Percentiles rank a stretch among this genome's conserved stretches.
Conservation (phyloP, 2,888 invertebrate genomes). For the Myathropa florea region DNA sequence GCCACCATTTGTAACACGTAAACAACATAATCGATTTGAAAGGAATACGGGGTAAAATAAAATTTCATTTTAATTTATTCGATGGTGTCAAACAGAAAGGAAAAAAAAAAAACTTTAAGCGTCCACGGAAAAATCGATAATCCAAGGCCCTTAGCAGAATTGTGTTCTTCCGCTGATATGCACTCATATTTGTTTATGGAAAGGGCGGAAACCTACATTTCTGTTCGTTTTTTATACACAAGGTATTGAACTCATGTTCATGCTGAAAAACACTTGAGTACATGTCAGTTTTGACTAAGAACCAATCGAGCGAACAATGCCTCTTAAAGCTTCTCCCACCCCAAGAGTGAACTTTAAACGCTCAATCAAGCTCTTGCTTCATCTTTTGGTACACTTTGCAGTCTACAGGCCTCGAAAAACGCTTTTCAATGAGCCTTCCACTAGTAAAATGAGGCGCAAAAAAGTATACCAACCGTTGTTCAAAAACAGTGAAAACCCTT, state of each 20-base stretch:
- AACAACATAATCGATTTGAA: no score
- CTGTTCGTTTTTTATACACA: not conserved
- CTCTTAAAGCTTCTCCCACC: not conserved
- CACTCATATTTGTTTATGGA: not conserved
- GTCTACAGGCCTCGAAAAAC: not conserved
- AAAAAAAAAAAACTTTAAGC: not conserved
- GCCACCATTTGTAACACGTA: no score
- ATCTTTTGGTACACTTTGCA: not conserved
- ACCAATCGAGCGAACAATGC: not conserved
- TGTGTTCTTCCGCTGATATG: not conserved
- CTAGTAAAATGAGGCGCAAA: slow-evolving; percentile 10
- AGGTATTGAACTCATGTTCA: not conserved
- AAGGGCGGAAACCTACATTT: not conserved
- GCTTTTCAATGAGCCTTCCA: slow-evolving; percentile 43
- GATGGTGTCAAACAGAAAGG: no score
- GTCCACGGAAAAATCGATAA: not conserved
- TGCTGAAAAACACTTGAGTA: not conserved
- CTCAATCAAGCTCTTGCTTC: not conserved
- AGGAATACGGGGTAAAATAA: no score
- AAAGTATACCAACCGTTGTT: slow-evolving; percentile 35
- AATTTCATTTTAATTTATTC: no score
- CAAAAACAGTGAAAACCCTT: slow-evolving; percentile 48
- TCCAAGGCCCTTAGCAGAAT: not conserved
- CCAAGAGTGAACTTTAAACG: not conserved
- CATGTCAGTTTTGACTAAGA: not conserved